Conservation (phyloP, 2,797 vertebrate species). For the Arctocebus calabarensis region DNA sequence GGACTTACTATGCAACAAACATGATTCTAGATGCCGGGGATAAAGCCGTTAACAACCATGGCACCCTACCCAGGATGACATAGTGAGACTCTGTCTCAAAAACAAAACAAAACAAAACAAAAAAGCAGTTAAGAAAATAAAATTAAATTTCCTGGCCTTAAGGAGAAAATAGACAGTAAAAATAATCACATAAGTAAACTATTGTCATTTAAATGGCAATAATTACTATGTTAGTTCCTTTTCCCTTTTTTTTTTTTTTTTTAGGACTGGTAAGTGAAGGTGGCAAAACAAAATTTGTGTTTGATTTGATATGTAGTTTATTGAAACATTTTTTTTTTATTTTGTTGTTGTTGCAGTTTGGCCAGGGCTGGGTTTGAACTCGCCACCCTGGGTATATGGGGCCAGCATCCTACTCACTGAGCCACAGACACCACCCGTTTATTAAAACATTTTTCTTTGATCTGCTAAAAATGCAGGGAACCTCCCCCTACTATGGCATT, state of each 20-base stretch:
- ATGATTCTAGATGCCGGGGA: neutral
- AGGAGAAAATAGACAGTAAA: slow-evolving; percentile 35
- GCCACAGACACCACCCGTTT: too few relatives aligned
- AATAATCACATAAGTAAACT: neutral
- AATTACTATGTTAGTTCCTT: neutral
- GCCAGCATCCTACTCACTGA: too few relatives aligned
- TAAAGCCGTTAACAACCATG: slow-evolving; percentile 36
- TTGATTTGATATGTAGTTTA: neutral
- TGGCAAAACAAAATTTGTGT: slow-evolving; percentile 37
- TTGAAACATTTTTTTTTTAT: slow-evolving; percentile 1
- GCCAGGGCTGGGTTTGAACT: too few relatives aligned
- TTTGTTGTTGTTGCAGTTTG: too few relatives aligned
- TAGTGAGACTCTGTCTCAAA: too few relatives aligned
- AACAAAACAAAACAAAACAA: neutral
- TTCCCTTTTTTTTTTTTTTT: neutral
- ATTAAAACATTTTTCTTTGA: neutral
- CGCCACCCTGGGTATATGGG: too few relatives aligned
- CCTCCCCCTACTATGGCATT: neutral
- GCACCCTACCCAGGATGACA: too few relatives aligned
- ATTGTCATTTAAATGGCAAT: neutral
- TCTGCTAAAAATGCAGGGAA: neutral
- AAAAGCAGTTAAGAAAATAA: slow-evolving; percentile 47
- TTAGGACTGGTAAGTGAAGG: slow-evolving; percentile 14
- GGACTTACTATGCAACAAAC: neutral
- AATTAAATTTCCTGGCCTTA: slow-evolving; percentile 11